Evolutionary conservation across 2,888 invertebrate genomes (phyloP).

Genomic region (Aphidoletes aphidimyza): DNA sequence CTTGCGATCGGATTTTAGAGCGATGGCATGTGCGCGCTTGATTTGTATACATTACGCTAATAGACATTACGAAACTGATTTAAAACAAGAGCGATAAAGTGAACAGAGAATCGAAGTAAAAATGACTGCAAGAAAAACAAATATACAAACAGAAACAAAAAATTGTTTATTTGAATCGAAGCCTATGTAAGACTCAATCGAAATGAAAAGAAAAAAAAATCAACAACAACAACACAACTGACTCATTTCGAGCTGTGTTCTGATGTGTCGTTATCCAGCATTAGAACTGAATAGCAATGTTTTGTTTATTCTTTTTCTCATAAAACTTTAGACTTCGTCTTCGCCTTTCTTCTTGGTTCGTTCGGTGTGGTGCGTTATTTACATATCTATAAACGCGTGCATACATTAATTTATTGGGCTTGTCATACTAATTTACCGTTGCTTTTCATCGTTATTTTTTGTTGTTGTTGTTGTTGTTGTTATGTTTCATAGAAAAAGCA

Average conservation of each 20-base stretch:
- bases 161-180: conserved; percentile 8
- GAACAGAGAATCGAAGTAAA: neutral
- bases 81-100: neutral
- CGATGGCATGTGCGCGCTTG: neutral
- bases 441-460: neutral
- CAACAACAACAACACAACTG: too few species aligned
- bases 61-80: neutral
- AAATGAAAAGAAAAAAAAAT: too few species aligned
- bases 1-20: neutral
- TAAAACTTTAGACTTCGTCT: neutral
- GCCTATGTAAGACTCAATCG: neutral
- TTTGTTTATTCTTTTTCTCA: too few species aligned
- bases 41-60: neutral
- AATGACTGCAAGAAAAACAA: neutral
- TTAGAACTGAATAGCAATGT: neutral
- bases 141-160: too few species aligned
- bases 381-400: neutral
- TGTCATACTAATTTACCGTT: conserved; percentile 33
- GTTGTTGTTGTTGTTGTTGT: too few species aligned
- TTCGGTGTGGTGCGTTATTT: neutral
- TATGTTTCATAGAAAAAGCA: too few species aligned
- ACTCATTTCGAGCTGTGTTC: neutral
- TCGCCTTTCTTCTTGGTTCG: neutral
- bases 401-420: conserved; percentile 46
- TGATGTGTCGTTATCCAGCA: neutral